Conservation (phyloP, 2,888 invertebrate species). For the Chorisops tibialis region DNA sequence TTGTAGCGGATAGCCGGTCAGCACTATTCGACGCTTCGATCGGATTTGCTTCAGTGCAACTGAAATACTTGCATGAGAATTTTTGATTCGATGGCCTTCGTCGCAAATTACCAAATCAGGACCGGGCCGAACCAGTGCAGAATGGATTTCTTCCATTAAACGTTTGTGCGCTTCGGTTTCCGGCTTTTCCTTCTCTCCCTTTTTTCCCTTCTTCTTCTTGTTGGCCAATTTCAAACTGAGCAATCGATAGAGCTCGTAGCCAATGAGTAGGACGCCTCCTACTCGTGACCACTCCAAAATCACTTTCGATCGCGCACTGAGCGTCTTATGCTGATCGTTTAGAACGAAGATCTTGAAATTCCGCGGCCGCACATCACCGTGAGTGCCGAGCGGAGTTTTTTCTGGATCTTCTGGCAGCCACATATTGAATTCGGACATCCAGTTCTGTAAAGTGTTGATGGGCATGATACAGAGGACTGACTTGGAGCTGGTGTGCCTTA, state of each 20-base stretch:
- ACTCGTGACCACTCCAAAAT: conserved; percentile 79
- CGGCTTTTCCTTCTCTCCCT: conserved; percentile 52
- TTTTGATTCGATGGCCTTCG: conserved; percentile 97
- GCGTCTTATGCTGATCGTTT: conserved; percentile 91
- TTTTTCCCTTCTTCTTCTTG: conserved; percentile 49
- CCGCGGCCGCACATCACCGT: conserved; percentile 71
- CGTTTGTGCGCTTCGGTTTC: conserved; percentile 62
- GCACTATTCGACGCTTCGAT: conserved; percentile 88
- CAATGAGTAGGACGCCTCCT: conserved; percentile 93
- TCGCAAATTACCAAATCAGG: conserved; percentile 94
- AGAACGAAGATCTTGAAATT: conserved; percentile 85
- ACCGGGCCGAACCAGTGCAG: conserved; percentile 83
- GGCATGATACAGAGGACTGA: conserved; percentile 96
- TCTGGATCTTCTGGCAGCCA: conserved; percentile 80
- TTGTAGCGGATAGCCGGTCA: conserved; percentile 97
- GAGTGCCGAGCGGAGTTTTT: conserved; percentile 57
- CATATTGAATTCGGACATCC: conserved; percentile 95
- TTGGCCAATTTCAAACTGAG: conserved; percentile 75
- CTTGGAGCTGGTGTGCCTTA: conserved; percentile 82
- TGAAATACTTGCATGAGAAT: conserved; percentile 94
- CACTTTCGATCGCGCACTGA: conserved; percentile 82
- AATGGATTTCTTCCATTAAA: conserved; percentile 79
- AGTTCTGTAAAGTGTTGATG: conserved; percentile 97
- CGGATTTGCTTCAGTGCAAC: conserved; percentile 91
- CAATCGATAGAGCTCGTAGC: conserved; percentile 93